These are phyloP conservation scores for Phymastichus coffea DNA, from an alignment of 1,140 invertebrate species.

Conservation along the genomic window DNA sequence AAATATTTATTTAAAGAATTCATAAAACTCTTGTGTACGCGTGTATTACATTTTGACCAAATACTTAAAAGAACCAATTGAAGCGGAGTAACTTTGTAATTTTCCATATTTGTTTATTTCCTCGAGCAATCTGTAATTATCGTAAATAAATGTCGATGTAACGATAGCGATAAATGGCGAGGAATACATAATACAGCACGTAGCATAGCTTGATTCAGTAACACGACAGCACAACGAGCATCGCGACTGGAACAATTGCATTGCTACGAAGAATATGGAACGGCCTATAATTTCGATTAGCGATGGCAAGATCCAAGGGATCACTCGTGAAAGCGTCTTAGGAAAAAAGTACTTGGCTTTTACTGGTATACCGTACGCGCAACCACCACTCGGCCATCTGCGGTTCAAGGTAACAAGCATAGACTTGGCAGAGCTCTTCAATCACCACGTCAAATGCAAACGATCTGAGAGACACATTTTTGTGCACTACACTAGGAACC, in stretches of 20 bases:
- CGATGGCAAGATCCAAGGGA: slow-evolving; percentile 25
- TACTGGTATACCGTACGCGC: slow-evolving; percentile 30
- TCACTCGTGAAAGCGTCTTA: not conserved
- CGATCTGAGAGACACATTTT: not conserved
- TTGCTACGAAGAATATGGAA: too few relatives aligned
- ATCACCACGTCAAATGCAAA: not conserved
- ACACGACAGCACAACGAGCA: too few relatives aligned
- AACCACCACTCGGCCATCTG: slow-evolving; percentile 26
- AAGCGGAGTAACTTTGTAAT: not conserved
- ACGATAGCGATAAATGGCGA: too few relatives aligned
- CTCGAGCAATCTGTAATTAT: too few relatives aligned
- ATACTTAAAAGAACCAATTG: not conserved
- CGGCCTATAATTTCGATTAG: not conserved
- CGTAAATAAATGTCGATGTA: too few relatives aligned
- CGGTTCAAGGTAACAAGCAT: slow-evolving; percentile 33
- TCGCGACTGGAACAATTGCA: too few relatives aligned
- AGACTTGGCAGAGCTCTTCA: not conserved
- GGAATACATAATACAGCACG: too few relatives aligned
- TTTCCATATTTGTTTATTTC: too few relatives aligned
- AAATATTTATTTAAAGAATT: slow-evolving; percentile 24
- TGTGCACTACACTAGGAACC: slow-evolving; percentile 24
- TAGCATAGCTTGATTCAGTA: too few relatives aligned
- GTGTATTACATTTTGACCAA: not conserved
- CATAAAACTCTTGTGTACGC: not conserved
- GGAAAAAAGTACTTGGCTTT: slow-evolving; percentile 21